phyloP scores from a whole-genome alignment of 2,797 vertebrate genomes.

The Telmatherina bonti region DNA sequence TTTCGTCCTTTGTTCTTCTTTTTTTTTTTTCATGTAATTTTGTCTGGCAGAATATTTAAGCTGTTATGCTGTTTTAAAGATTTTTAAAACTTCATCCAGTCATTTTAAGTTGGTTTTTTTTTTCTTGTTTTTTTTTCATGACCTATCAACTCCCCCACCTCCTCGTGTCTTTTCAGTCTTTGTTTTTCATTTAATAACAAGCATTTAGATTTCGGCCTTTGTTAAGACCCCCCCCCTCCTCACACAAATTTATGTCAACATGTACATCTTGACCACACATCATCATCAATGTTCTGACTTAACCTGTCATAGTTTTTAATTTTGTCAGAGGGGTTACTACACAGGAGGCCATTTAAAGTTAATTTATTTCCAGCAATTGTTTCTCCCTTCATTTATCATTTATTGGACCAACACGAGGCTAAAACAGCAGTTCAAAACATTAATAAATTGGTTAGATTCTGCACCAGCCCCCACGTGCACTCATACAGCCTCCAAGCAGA shows the following conservation, averaged over 20 bases:
- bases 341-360: slow-evolving; percentile 36
- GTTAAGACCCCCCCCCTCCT: slow-evolving; percentile 7
- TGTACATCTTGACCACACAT: slow-evolving; percentile 46
- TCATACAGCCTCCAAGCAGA: slow-evolving; percentile 57
- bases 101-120: slow-evolving; percentile 50
- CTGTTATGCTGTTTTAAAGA: slow-evolving; percentile 57
- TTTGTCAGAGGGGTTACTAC: slow-evolving; percentile 36
- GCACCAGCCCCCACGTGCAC: slow-evolving; percentile 71
- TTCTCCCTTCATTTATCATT: slow-evolving; percentile 16
- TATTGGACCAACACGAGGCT: slow-evolving; percentile 56
- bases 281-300: slow-evolving; percentile 15
- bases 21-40: slow-evolving; percentile 59
- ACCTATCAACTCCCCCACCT: slow-evolving; percentile 39
- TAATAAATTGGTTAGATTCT: slow-evolving; percentile 64
- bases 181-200: slow-evolving; percentile 18
- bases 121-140: slow-evolving; percentile 36
- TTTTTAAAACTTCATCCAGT: slow-evolving; percentile 55
- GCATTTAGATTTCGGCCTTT: slow-evolving; percentile 2
- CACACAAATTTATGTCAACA: slow-evolving; percentile 46
- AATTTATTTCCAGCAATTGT: slow-evolving; percentile 27
- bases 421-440: slow-evolving; percentile 40
- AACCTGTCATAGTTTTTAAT: slow-evolving; percentile 43
- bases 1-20: slow-evolving; percentile 36
- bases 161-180: slow-evolving; percentile 28
- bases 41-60: slow-evolving; percentile 53